Percentiles rank a stretch among this genome's conserved stretches.
phyloP scores from a whole-genome alignment of 2,797 vertebrate species.

The Notolabrus celidotus region DNA sequence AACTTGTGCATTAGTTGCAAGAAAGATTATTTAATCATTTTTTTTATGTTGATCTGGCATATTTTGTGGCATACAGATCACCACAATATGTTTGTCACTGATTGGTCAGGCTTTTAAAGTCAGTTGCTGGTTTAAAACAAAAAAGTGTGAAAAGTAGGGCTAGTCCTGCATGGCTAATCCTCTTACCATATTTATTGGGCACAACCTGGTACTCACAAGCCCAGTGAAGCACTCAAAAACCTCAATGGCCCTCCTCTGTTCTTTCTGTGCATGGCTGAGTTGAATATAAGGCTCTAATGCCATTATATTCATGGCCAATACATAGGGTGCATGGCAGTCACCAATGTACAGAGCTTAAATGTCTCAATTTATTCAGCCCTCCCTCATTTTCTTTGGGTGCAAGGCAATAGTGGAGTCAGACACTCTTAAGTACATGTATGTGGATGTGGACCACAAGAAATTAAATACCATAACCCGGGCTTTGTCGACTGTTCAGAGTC shows the following conservation, averaged over 20 bases:
- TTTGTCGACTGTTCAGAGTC: background rate
- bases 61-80: background rate
- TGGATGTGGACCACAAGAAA: background rate
- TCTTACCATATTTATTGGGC: constrained; percentile 66
- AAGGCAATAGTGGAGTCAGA: constrained; percentile 14
- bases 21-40: background rate
- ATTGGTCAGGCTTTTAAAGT: constrained; percentile 11
- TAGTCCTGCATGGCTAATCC: constrained; percentile 63
- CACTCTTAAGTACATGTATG: constrained; percentile 38
- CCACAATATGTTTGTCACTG: background rate
- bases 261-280: constrained; percentile 53
- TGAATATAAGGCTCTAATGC: constrained; percentile 55
- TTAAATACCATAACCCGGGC: constrained; percentile 9
- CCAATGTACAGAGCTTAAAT: constrained; percentile 48
- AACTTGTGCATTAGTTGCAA: background rate
- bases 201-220: constrained; percentile 68
- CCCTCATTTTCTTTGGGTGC: constrained; percentile 8
- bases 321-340: constrained; percentile 49
- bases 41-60: background rate
- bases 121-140: constrained; percentile 19
- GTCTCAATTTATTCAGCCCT: constrained; percentile 26
- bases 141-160: constrained; percentile 64
- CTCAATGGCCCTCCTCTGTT: constrained; percentile 42
- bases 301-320: constrained; percentile 63
- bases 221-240: constrained; percentile 47